Percentiles rank a stretch among this genome's conserved stretches.
Conservation (phyloP, 2,888 invertebrate genomes). For the Trissoscelio sp. region DNA sequence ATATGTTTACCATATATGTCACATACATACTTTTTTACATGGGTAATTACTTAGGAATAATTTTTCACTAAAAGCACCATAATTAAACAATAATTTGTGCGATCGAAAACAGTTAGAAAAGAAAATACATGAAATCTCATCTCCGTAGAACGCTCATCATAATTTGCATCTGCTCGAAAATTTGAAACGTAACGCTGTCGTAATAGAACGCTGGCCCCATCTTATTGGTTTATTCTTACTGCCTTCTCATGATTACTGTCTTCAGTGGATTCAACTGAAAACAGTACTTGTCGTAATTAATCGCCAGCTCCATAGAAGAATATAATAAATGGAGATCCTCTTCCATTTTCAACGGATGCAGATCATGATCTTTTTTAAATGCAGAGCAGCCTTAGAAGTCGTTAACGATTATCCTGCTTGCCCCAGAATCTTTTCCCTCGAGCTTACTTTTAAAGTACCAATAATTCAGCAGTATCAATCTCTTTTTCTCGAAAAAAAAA, state of each 20-base stretch:
- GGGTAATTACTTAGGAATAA: too few species aligned
- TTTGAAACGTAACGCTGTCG: constrained; percentile 5
- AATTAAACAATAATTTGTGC: too few species aligned
- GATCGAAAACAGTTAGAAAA: too few species aligned
- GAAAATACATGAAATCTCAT: too few species aligned
- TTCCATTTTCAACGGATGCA: constrained; percentile 12
- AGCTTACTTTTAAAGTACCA: constrained; percentile 28
- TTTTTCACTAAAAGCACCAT: too few species aligned
- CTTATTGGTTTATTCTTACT: constrained; percentile 28
- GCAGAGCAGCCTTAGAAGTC: constrained; percentile 21
- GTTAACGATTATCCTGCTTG: constrained; percentile 30
- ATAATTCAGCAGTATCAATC: constrained; percentile 31
- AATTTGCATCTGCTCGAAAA: constrained; percentile 14
- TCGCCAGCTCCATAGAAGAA: constrained; percentile 22
- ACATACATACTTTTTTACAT: too few species aligned
- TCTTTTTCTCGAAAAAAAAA: constrained; percentile 1
- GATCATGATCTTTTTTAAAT: constrained; percentile 33
- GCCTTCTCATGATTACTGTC: constrained; percentile 24
- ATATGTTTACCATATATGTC: too few species aligned
- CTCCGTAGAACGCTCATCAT: too few species aligned
- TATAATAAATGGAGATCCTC: constrained; percentile 24
- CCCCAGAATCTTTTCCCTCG: background rate
- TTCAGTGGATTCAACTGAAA: constrained; percentile 11
- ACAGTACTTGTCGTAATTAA: constrained; percentile 30
- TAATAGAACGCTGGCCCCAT: constrained; percentile 11